Evolutionary conservation across 2,113 vertebrate genomes (phyloP).

Genomic region (Hystrix cristata): DNA sequence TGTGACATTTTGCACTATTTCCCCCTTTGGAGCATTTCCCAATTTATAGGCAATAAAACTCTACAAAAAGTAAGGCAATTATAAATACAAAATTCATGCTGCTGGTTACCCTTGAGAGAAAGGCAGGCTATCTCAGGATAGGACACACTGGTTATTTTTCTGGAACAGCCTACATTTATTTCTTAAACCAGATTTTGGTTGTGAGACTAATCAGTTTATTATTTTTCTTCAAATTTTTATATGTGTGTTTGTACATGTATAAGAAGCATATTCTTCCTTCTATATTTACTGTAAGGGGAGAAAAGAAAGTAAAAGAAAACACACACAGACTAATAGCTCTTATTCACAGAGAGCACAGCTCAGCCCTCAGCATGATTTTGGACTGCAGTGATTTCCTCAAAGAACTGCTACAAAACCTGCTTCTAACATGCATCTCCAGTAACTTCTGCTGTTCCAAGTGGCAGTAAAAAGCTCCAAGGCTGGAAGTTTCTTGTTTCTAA

Average conservation of each 20-base stretch:
- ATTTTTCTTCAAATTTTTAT: constrained; percentile 22
- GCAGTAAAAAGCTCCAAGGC: not conserved
- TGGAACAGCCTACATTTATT: not conserved
- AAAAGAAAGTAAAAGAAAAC: not conserved
- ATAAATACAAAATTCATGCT: constrained; percentile 43
- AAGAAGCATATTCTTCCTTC: not conserved
- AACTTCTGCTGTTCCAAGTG: constrained; percentile 21
- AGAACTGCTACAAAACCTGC: not conserved
- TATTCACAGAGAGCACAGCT: not conserved
- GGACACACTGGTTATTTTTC: not conserved
- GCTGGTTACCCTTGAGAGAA: not conserved
- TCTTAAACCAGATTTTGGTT: constrained; percentile 9
- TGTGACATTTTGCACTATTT: not conserved
- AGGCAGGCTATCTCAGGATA: not conserved
- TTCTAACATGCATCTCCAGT: not conserved
- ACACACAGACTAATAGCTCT: not conserved
- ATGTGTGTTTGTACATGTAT: too few species aligned
- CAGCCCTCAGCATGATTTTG: not conserved
- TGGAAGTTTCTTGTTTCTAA: not conserved
- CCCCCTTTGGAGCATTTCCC: not conserved
- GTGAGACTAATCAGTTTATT: not conserved
- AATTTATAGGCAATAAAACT: constrained; percentile 45
- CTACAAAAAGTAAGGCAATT: constrained; percentile 18
- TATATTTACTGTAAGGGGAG: not conserved
- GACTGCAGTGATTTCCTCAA: not conserved